phyloP scores from a whole-genome alignment of 2,888 invertebrate species.

The Muscina levida region DNA sequence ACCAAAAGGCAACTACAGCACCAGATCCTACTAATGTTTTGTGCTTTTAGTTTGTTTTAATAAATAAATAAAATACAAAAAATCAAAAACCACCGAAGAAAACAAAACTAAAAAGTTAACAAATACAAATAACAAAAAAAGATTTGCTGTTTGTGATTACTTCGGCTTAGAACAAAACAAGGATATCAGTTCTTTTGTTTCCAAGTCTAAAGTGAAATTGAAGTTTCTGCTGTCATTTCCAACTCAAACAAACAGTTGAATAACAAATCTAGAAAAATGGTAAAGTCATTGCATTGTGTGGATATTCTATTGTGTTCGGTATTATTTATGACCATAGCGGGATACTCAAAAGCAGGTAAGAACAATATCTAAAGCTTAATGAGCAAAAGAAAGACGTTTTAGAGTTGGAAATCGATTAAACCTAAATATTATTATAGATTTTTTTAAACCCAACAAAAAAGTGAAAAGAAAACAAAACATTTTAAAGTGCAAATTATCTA shows the following conservation, averaged over 20 bases:
- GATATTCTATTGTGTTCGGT: conserved; percentile 71
- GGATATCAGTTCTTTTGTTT: conserved; percentile 30
- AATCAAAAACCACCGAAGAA: conserved; percentile 21
- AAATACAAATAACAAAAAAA: neutral
- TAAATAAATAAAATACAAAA: neutral
- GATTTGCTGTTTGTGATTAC: conserved; percentile 51
- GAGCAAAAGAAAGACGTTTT: neutral
- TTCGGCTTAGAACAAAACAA: conserved; percentile 2
- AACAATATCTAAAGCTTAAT: conserved; percentile 38
- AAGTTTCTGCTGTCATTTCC: conserved; percentile 23
- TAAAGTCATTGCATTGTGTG: conserved; percentile 73
- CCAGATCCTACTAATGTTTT: conserved; percentile 8
- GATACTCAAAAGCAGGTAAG: conserved; percentile 76
- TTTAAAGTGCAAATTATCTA: no score
- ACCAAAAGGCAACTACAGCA: conserved; percentile 2
- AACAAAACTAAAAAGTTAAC: conserved; percentile 42
- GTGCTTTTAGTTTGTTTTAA: neutral
- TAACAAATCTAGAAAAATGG: conserved; percentile 57
- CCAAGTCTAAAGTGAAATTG: conserved; percentile 25
- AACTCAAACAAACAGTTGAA: neutral
- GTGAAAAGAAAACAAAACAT: no score
- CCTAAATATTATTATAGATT: no score
- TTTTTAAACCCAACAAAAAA: no score
- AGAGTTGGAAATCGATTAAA: no score
- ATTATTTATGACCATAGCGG: conserved; percentile 68